These are phyloP conservation scores for Anas bahamensis DNA, from an alignment of 2,797 vertebrate species.

Conservation along the genomic window DNA sequence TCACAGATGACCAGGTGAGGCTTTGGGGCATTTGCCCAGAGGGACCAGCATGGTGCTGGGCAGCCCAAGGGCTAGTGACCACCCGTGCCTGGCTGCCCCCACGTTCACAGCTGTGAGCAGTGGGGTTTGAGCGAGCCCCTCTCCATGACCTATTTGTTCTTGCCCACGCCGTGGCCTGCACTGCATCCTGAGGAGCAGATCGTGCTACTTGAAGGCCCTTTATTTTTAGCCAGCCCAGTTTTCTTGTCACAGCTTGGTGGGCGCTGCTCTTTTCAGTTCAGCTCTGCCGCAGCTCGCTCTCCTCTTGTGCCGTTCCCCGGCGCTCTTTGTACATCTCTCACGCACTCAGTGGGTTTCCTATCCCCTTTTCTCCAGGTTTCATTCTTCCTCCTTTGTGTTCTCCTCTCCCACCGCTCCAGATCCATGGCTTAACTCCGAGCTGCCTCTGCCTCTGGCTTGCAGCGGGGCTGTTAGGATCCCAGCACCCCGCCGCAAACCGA, in stretches of 20 bases:
- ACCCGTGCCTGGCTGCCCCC: background rate
- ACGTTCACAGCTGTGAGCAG: background rate
- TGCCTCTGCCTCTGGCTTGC: background rate
- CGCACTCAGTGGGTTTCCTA: background rate
- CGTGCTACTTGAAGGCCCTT: constrained; percentile 6
- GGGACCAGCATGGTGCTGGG: background rate
- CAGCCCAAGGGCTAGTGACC: background rate
- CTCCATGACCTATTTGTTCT: constrained; percentile 19
- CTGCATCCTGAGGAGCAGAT: background rate
- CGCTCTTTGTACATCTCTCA: background rate
- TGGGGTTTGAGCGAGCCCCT: background rate
- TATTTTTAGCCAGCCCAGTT: constrained; percentile 64
- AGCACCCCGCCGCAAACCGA: background rate
- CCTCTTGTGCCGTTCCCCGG: background rate
- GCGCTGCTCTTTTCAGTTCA: background rate
- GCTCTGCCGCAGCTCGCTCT: background rate
- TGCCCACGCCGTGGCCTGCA: accelerated
- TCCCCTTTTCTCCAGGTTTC: background rate
- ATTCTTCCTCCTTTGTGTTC: background rate
- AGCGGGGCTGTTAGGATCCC: background rate
- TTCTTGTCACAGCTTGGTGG: background rate
- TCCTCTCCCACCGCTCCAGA: background rate
- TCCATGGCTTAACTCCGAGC: background rate
- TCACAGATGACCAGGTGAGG: too few relatives aligned
- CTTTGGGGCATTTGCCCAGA: background rate